Conservation (phyloP, 2,888 invertebrate species). For the Dolichopus griseipennis region DNA sequence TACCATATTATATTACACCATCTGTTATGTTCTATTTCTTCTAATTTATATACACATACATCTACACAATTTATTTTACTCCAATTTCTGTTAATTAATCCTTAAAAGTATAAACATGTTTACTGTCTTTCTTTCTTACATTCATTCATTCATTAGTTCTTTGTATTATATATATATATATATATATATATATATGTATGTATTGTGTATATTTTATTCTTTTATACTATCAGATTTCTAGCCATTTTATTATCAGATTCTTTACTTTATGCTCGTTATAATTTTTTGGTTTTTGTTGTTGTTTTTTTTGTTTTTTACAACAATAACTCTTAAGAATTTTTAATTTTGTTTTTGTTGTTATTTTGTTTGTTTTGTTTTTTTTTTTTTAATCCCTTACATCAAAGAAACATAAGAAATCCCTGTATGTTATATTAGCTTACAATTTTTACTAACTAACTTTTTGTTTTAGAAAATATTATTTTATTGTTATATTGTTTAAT, state of each 20-base stretch:
- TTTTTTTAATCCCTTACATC: background rate
- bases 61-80: background rate
- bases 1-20: too few species aligned
- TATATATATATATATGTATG: too few species aligned
- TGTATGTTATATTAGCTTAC: background rate
- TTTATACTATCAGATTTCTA: background rate
- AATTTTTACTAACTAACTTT: background rate
- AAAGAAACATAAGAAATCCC: background rate
- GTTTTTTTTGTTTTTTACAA: background rate
- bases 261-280: background rate
- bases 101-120: slow-evolving; percentile 1
- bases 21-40: background rate
- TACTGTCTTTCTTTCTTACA: background rate
- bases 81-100: background rate
- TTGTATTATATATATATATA: too few species aligned
- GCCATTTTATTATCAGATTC: background rate
- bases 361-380: background rate
- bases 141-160: background rate
- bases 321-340: background rate
- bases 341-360: background rate
- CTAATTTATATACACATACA: background rate
- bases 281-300: background rate
- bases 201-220: too few species aligned
- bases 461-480: background rate
- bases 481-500: background rate